Conservation (phyloP, 2,797 vertebrate species). For the Poeciliopsis turneri region DNA sequence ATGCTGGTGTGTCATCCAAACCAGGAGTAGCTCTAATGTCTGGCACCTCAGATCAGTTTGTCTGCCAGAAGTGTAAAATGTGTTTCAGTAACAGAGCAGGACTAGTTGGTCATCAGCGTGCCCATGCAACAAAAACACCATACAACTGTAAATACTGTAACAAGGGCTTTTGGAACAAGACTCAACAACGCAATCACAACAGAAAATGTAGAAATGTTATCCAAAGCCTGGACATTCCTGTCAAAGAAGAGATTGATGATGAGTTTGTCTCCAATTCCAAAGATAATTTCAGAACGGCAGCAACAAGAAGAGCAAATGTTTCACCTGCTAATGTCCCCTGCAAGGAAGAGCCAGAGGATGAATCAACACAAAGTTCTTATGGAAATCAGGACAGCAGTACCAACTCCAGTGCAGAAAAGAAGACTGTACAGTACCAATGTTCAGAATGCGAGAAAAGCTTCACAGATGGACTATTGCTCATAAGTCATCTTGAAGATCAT, state of each 20-base stretch:
- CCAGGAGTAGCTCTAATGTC: conserved; percentile 15
- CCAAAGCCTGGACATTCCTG: conserved; percentile 30
- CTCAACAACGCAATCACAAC: conserved; percentile 69
- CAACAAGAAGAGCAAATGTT: conserved; percentile 67
- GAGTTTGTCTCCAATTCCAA: conserved; percentile 67
- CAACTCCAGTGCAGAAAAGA: conserved; percentile 44
- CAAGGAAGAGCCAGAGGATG: conserved; percentile 62
- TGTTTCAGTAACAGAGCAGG: conserved; percentile 71
- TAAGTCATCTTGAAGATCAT: conserved; percentile 85
- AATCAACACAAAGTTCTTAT: conserved; percentile 25
- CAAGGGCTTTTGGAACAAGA: conserved; percentile 79
- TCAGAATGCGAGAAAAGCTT: conserved; percentile 84
- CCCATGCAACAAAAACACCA: conserved; percentile 58
- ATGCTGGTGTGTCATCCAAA: conserved; percentile 32
- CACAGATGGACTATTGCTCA: conserved; percentile 84
- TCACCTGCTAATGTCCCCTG: conserved; percentile 74
- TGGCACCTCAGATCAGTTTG: conserved; percentile 40
- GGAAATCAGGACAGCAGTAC: conserved; percentile 27
- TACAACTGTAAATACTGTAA: conserved; percentile 74
- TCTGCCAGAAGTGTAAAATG: conserved; percentile 70
- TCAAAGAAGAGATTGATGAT: conserved; percentile 69
- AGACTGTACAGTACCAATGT: conserved; percentile 80
- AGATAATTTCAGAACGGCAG: conserved; percentile 60
- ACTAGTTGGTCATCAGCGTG: conserved; percentile 70
- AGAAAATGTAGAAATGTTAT: conserved; percentile 69